phyloP scores from a whole-genome alignment of 2,888 invertebrate species.

The Mythimna ferrago region DNA sequence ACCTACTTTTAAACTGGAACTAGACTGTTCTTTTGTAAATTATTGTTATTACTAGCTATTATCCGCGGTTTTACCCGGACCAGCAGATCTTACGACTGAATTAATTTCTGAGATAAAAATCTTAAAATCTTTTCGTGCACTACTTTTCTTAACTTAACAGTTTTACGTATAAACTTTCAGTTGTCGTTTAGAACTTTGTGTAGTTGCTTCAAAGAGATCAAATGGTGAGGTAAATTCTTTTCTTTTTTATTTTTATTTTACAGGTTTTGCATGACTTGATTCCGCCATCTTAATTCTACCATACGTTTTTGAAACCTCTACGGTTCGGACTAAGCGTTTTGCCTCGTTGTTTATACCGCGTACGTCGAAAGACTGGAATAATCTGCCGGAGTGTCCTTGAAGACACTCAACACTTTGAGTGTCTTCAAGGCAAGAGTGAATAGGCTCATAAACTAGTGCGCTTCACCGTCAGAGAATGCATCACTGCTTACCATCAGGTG shows the following conservation, averaged over 20 bases:
- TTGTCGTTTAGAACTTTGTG: background rate
- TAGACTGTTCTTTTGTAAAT: constrained; percentile 30
- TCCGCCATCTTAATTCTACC: too few species aligned
- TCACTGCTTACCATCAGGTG: too few species aligned
- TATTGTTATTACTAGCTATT: constrained; percentile 50
- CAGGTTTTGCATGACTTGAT: too few species aligned
- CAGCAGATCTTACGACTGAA: constrained; percentile 31
- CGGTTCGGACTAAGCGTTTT: too few species aligned
- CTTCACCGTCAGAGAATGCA: too few species aligned
- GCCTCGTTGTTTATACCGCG: too few species aligned
- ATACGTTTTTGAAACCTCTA: too few species aligned
- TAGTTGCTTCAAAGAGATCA: background rate
- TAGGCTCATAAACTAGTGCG: too few species aligned
- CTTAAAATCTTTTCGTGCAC: constrained; percentile 20
- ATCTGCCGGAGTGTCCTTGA: too few species aligned
- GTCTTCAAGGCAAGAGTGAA: too few species aligned
- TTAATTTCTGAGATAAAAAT: constrained; percentile 43
- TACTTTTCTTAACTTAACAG: constrained; percentile 11
- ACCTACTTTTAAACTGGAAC: constrained; percentile 50
- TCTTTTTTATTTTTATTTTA: background rate
- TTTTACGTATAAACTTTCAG: constrained; percentile 11
- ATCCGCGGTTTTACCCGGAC: constrained; percentile 34
- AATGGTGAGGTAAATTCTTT: background rate
- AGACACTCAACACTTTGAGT: too few species aligned
- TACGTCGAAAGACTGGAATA: too few species aligned